Evolutionary conservation across 2,797 vertebrate species (phyloP).

Genomic region (Poeciliopsis gracilis): DNA sequence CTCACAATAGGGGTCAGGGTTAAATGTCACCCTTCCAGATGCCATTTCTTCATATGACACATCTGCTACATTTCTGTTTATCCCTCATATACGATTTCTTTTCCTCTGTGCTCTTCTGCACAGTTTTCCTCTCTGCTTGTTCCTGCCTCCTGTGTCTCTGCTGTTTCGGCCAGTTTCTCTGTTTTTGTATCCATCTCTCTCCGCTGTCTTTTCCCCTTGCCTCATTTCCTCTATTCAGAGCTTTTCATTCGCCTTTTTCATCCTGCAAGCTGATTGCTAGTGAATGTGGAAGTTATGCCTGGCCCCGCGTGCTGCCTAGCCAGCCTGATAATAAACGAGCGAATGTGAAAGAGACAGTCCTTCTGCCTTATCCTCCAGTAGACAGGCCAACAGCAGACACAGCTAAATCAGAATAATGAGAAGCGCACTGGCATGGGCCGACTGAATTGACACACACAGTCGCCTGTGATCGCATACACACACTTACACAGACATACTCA

Average conservation of each 20-base stretch:
- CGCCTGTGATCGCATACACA: constrained; percentile 33
- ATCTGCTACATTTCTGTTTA: constrained; percentile 5
- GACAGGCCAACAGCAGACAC: constrained; percentile 77
- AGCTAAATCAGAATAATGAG: constrained; percentile 86
- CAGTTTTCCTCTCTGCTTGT: constrained; percentile 1
- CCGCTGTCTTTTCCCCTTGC: constrained; percentile 12
- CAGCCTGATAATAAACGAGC: constrained; percentile 70
- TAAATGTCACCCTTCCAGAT: constrained; percentile 44
- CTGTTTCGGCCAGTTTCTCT: constrained; percentile 30
- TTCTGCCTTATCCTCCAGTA: constrained; percentile 71
- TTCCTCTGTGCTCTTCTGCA: not conserved
- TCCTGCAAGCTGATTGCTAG: constrained; percentile 61
- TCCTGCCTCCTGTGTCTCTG: constrained; percentile 4
- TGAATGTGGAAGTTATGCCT: constrained; percentile 67
- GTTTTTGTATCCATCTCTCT: constrained; percentile 34
- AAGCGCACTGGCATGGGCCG: constrained; percentile 70
- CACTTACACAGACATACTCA: constrained; percentile 27
- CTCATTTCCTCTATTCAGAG: constrained; percentile 24
- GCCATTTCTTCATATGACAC: constrained; percentile 8
- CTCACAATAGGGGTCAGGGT: constrained; percentile 42
- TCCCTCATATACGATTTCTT: constrained; percentile 4
- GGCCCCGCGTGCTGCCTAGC: constrained; percentile 59
- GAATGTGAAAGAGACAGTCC: constrained; percentile 68
- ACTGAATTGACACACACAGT: constrained; percentile 73
- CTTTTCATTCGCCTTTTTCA: constrained; percentile 50